These are phyloP conservation scores for Temnothorax curvispinosus DNA, from an alignment of 1,140 invertebrate genomes.

Conservation along the genomic window DNA sequence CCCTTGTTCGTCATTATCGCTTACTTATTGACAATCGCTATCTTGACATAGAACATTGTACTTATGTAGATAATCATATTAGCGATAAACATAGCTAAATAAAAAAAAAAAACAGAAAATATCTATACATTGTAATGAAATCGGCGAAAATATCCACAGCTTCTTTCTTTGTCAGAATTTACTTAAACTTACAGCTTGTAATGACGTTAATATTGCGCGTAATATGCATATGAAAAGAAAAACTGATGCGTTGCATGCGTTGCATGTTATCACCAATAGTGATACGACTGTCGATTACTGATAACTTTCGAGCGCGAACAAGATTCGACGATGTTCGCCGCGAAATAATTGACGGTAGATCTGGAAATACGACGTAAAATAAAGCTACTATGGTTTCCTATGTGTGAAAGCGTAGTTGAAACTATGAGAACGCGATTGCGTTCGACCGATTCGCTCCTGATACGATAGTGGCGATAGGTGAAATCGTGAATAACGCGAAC, in stretches of 20 bases:
- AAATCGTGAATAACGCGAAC: not conserved
- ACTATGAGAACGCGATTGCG: not conserved
- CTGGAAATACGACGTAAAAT: not conserved
- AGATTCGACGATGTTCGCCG: not conserved
- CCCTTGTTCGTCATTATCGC: not conserved
- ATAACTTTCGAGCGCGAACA: conserved; percentile 9
- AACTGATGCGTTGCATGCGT: not conserved
- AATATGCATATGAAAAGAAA: not conserved
- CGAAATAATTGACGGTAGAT: not conserved
- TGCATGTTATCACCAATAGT: not conserved
- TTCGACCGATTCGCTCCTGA: not conserved
- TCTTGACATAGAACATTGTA: conserved; percentile 14
- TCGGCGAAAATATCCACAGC: not conserved
- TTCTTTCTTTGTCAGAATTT: not conserved
- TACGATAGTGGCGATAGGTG: not conserved
- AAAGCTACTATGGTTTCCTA: not conserved
- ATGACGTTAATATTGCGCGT: not conserved
- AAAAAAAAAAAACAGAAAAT: not conserved
- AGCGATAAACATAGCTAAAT: not conserved
- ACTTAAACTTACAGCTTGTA: not conserved
- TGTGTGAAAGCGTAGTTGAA: conserved; percentile 31
- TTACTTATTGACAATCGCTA: not conserved
- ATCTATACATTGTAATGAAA: not conserved
- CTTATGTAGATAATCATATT: not conserved
- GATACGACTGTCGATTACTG: conserved; percentile 7